Base-by-base conservation (phyloP, 2,888 invertebrate genomes). In the Xylophagus ater region DNA sequence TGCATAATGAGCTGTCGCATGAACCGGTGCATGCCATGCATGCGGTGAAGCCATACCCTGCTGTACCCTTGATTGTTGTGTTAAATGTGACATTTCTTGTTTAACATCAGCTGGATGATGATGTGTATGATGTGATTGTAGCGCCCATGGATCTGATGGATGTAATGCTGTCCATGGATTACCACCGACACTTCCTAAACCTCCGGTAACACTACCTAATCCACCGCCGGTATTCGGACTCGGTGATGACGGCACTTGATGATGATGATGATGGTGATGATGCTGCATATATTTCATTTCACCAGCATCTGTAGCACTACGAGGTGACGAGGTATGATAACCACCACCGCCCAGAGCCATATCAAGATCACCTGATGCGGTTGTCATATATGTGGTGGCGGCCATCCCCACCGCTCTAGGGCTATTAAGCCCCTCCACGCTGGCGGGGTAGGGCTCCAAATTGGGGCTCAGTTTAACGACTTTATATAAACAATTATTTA, bases 241-340 rank as follows among this genome's bases (percentile, higher is more conserved):
- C 45, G 79, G 78, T 53, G 78, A 78, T 47, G 76, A 73, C 45
- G 78, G 70, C 67, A 78, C 69, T 59, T 75, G 74, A 53, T 76
- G 77, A 59, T 85, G 78, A 61, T 84, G 82, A 66, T 86, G 78
- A 67, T 84, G 85, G 66, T 88, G 89, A 65, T 82, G 82, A 50
- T 80, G 78, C 52, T 81, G 80, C 74, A 85, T 78, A 68, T 93
- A 93, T 70, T 93, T 93, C 89, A 93, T 89, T 68, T 93, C 93
- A 57, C 83, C 82, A 57, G 84, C 84, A 70, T 86, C 86, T 51
- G 78, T 74, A 57, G 83, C 86, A 55, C 81, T 82, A 59, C 86
- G 77, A 62, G 87, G 87, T 71, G 86, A 86, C 43, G 71, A 69
- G 44, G 72, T 70, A 65, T 81, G 81, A 64, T 86, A 86, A 65